phyloP scores from a whole-genome alignment of 1,140 invertebrate species.

The Drosophila repletoides region DNA sequence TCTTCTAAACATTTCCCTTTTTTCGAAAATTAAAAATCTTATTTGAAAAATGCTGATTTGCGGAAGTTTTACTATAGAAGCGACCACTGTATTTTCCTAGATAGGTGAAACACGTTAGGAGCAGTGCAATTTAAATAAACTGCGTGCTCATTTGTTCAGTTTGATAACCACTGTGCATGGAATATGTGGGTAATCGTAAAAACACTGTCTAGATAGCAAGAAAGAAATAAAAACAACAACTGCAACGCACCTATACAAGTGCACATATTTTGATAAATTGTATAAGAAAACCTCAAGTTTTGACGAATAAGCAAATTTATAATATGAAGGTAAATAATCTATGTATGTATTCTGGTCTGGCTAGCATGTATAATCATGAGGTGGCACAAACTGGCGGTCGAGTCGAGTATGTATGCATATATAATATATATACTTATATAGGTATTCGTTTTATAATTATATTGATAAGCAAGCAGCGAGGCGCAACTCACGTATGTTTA shows the following conservation, averaged over 20 bases:
- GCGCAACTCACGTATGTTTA: constrained; percentile 10
- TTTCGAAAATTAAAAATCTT: too few species aligned
- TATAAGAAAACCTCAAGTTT: background rate
- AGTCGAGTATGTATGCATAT: background rate
- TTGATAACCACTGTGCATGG: constrained; percentile 33
- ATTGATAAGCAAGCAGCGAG: constrained; percentile 33
- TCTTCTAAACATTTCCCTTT: too few species aligned
- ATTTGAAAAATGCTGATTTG: too few species aligned
- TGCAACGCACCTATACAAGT: constrained; percentile 3
- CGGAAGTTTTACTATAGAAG: too few species aligned
- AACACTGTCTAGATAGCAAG: constrained; percentile 39
- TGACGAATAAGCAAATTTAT: constrained; percentile 5
- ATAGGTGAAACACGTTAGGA: background rate
- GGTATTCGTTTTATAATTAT: background rate
- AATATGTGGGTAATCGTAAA: constrained; percentile 34
- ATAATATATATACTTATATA: background rate
- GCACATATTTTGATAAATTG: constrained; percentile 13
- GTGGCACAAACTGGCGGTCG: background rate
- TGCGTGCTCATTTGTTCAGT: background rate
- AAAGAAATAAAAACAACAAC: constrained; percentile 26
- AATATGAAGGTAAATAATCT: background rate
- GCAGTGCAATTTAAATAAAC: background rate
- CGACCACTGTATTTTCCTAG: background rate
- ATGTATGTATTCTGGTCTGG: too few species aligned
- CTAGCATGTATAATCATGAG: constrained; percentile 8